A percentile compares a stretch with the other conserved stretches of the same genome.
phyloP scores from a whole-genome alignment of 2,888 invertebrate species.

The Zaprionus lineosus region DNA sequence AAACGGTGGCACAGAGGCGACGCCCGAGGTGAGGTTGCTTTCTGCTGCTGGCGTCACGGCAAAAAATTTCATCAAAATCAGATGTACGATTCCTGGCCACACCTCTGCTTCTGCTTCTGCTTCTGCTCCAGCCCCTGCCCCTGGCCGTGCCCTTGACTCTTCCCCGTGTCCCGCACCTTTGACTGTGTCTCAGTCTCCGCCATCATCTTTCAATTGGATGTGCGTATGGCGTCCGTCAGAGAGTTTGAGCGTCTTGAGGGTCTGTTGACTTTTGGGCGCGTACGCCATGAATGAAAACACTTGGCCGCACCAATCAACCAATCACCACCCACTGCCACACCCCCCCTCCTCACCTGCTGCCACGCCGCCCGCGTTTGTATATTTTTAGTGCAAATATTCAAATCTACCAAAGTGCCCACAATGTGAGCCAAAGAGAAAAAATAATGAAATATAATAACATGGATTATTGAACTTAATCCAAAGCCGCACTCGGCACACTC shows the following conservation, averaged over 20 bases:
- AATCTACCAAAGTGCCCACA: constrained; percentile 56
- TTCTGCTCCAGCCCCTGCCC: background rate
- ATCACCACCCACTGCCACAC: constrained; percentile 12
- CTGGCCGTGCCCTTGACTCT: background rate
- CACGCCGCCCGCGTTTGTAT: constrained; percentile 41
- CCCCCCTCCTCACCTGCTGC: background rate
- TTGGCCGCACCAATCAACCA: constrained; percentile 60
- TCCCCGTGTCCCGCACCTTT: too few species aligned
- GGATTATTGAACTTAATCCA: too few species aligned
- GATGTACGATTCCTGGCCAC: background rate
- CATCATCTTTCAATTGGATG: background rate
- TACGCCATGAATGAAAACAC: constrained; percentile 69
- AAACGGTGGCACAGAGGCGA: background rate
- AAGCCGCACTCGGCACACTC: constrained; percentile 28
- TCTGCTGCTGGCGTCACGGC: constrained; percentile 35
- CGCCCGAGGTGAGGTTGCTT: background rate
- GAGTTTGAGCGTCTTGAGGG: constrained; percentile 20
- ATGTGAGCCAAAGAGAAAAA: constrained; percentile 25
- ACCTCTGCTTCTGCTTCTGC: too few species aligned
- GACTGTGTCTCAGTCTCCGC: too few species aligned
- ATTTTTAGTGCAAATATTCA: constrained; percentile 70
- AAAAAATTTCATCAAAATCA: constrained; percentile 8
- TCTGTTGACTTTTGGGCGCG: constrained; percentile 66
- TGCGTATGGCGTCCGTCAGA: constrained; percentile 33
- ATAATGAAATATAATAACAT: constrained; percentile 8